A percentile compares a stretch with the other conserved stretches of the same genome.
These are phyloP conservation scores for Opisthocomus hoazin DNA, from an alignment of 2,113 vertebrate species.

Conservation along the genomic window DNA sequence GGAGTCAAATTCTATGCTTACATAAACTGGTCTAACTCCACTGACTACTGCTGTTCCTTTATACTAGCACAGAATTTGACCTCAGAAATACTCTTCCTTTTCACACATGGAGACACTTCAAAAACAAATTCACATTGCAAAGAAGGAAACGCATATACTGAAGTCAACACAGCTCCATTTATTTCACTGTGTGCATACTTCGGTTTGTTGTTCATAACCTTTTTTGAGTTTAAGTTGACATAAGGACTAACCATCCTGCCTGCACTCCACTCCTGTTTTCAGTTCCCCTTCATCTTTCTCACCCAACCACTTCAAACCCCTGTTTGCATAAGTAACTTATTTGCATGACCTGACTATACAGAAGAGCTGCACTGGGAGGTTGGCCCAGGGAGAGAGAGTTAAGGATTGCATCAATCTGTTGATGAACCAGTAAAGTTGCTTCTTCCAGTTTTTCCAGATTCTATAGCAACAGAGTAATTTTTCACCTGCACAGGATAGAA, in stretches of 20 bases:
- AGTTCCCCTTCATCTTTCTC: not conserved
- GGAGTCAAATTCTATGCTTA: not conserved
- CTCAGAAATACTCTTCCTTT: not conserved
- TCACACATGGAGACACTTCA: not conserved
- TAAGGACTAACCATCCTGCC: not conserved
- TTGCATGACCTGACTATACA: not conserved
- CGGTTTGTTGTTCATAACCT: not conserved
- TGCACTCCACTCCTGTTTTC: not conserved
- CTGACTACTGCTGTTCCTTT: not conserved
- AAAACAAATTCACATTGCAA: not conserved
- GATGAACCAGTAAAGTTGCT: not conserved
- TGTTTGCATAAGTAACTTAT: not conserved
- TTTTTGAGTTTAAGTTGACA: not conserved
- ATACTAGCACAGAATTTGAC: not conserved
- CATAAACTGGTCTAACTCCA: not conserved
- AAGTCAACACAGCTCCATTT: not conserved
- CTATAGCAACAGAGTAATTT: not conserved
- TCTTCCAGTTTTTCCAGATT: conserved; percentile 27
- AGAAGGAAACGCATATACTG: not conserved
- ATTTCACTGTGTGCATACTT: not conserved
- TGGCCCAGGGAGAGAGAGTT: not conserved
- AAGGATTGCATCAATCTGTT: not conserved
- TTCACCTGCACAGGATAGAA: conserved; percentile 97
- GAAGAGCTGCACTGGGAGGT: not conserved
- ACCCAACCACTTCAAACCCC: not conserved